Conservation (phyloP, 1,140 invertebrate species). For the Probaryconus sp. region DNA sequence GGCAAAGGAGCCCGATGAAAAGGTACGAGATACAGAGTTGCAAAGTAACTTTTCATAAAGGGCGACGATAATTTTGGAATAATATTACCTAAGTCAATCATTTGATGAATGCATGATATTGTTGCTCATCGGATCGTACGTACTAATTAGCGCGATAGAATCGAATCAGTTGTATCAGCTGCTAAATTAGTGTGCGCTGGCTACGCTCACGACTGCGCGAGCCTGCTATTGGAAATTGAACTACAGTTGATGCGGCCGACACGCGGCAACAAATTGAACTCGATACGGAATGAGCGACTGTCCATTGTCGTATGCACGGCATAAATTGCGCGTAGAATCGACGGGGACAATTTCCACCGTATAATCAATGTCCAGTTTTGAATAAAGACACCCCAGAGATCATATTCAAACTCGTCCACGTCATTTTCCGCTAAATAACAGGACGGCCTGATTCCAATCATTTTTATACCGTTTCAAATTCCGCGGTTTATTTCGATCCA, state of each 20-base stretch:
- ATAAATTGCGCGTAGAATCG: slow-evolving; percentile 56
- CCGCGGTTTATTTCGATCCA: too few relatives aligned
- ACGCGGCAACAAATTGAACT: slow-evolving; percentile 55
- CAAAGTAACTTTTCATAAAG: not conserved
- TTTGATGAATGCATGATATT: slow-evolving; percentile 12
- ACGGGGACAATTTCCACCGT: slow-evolving; percentile 49
- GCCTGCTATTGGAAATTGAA: slow-evolving; percentile 40
- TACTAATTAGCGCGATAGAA: slow-evolving; percentile 57
- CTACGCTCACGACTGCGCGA: slow-evolving; percentile 25
- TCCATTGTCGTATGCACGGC: slow-evolving; percentile 55
- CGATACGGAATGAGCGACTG: slow-evolving; percentile 57
- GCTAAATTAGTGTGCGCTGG: slow-evolving; percentile 37
- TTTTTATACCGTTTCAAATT: too few relatives aligned
- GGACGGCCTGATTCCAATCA: slow-evolving; percentile 24
- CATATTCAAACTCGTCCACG: slow-evolving; percentile 33
- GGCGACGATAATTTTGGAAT: slow-evolving; percentile 4
- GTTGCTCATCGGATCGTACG: slow-evolving; percentile 35
- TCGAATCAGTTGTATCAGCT: slow-evolving; percentile 50
- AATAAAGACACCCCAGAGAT: slow-evolving; percentile 47
- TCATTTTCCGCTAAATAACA: slow-evolving; percentile 35
- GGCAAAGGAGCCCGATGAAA: too few relatives aligned
- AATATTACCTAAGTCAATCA: slow-evolving; percentile 11
- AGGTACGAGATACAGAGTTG: too few relatives aligned
- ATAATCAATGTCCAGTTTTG: slow-evolving; percentile 49
- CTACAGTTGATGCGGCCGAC: slow-evolving; percentile 48